Evolutionary conservation across 2,797 vertebrate species (phyloP).

Genomic region (Anguilla obscura): DNA sequence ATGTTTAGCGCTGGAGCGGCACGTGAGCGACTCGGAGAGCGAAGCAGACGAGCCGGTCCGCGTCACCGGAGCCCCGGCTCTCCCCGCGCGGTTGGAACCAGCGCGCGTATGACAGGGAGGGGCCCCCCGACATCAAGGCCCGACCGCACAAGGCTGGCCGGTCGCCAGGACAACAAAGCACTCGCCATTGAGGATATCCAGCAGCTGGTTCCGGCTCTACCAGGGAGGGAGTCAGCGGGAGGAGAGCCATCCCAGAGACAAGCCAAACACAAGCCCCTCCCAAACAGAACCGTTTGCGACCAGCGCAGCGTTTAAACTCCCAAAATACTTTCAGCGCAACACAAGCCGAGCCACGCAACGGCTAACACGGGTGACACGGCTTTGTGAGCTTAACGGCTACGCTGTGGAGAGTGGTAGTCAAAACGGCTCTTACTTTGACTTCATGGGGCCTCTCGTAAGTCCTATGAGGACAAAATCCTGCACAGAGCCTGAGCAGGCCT

Average conservation of each 20-base stretch:
- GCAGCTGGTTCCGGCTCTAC: not conserved
- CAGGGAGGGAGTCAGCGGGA: not conserved
- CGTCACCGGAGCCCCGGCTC: not conserved
- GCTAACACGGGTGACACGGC: not conserved
- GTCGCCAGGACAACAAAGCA: not conserved
- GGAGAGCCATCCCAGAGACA: constrained; percentile 7
- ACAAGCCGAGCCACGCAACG: constrained; percentile 18
- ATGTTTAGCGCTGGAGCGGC: not conserved
- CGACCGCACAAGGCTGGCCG: not conserved
- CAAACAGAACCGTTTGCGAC: not conserved
- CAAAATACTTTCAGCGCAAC: not conserved
- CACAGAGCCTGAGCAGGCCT: constrained; percentile 65
- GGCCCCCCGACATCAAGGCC: not conserved
- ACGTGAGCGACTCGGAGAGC: not conserved
- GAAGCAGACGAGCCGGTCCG: not conserved
- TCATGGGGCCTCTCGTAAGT: constrained; percentile 53
- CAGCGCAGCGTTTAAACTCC: not conserved
- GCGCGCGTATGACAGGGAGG: not conserved
- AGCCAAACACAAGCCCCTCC: constrained; percentile 36
- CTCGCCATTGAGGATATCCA: not conserved
- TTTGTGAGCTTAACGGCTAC: not conserved
- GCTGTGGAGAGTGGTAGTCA: constrained; percentile 14
- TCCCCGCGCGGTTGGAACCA: not conserved
- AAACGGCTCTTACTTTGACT: constrained; percentile 62
- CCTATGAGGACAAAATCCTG: constrained; percentile 50